A percentile compares a stretch with the other conserved stretches of the same genome.
Conservation (phyloP, 30 jellyfish, hydroid and myxozoan genomes). For the Aurelia sp. region DNA sequence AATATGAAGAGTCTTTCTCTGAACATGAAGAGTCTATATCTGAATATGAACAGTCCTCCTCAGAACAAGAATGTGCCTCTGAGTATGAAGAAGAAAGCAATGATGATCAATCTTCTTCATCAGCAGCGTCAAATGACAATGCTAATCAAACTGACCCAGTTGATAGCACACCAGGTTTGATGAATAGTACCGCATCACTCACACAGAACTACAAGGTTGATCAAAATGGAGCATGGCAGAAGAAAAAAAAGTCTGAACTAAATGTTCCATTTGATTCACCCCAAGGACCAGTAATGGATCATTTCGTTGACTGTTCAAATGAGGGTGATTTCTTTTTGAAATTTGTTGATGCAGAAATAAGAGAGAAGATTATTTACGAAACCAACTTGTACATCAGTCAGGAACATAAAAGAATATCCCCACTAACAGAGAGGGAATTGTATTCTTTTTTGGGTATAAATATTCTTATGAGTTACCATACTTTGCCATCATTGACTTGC, state of each 20-base stretch:
- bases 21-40: neutral
- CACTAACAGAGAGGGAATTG: neutral
- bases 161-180: slow-evolving; percentile 5
- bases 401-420: neutral
- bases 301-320: too few relatives aligned
- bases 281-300: too few relatives aligned
- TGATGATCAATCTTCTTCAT: slow-evolving; percentile 15
- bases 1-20: neutral
- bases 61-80: slow-evolving; percentile 2
- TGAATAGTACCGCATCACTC: neutral
- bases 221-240: neutral
- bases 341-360: too few relatives aligned
- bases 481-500: too few relatives aligned
- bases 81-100: neutral
- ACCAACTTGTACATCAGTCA: neutral
- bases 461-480: too few relatives aligned
- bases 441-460: too few relatives aligned
- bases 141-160: slow-evolving; percentile 1
- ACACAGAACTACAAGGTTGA: slow-evolving; percentile 40
- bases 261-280: too few relatives aligned
- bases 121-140: slow-evolving; percentile 1
- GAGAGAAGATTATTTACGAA: neutral
- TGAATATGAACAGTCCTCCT: neutral
- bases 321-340: too few relatives aligned
- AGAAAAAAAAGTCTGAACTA: too few relatives aligned